These are phyloP conservation scores for Tribolium madens DNA, from an alignment of 1,140 invertebrate species.

Conservation along the genomic window DNA sequence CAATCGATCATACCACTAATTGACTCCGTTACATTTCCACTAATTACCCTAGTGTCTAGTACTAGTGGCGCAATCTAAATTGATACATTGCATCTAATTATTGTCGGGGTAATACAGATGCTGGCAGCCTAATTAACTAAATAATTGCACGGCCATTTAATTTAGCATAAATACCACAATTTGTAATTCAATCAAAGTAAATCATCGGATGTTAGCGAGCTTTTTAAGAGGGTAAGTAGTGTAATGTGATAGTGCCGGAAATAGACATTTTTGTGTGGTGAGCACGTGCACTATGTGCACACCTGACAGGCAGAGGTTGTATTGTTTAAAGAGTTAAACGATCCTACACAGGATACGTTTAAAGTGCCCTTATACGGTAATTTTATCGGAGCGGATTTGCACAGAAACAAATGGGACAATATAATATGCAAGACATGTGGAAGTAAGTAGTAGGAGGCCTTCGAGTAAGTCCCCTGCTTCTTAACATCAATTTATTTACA, in stretches of 20 bases:
- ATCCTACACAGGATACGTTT: constrained; percentile 10
- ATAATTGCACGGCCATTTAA: background rate
- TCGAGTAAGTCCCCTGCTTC: background rate
- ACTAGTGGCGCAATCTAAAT: constrained; percentile 16
- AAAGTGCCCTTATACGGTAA: constrained; percentile 12
- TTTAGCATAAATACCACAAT: background rate
- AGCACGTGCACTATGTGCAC: constrained; percentile 47
- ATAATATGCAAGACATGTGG: constrained; percentile 1
- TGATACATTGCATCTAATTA: constrained; percentile 12
- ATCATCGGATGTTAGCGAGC: constrained; percentile 26
- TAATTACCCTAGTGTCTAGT: constrained; percentile 29
- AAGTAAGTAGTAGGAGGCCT: background rate
- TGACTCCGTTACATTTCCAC: constrained; percentile 7
- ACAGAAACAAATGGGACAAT: background rate
- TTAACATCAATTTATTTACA: constrained; percentile 16
- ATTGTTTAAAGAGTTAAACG: constrained; percentile 37
- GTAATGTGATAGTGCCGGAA: constrained; percentile 45
- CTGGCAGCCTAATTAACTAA: background rate
- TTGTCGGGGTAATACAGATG: background rate
- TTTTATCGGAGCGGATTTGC: constrained; percentile 1
- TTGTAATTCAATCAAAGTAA: constrained; percentile 27
- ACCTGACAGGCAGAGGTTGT: constrained; percentile 43
- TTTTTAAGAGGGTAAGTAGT: constrained; percentile 27
- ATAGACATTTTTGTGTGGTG: constrained; percentile 46
- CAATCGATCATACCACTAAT: constrained; percentile 20